Evolutionary conservation across 2,888 invertebrate species (phyloP), one percentile per base, ranked within the genome.

Genomic region (Synanthedon andrenaeformis): DNA sequence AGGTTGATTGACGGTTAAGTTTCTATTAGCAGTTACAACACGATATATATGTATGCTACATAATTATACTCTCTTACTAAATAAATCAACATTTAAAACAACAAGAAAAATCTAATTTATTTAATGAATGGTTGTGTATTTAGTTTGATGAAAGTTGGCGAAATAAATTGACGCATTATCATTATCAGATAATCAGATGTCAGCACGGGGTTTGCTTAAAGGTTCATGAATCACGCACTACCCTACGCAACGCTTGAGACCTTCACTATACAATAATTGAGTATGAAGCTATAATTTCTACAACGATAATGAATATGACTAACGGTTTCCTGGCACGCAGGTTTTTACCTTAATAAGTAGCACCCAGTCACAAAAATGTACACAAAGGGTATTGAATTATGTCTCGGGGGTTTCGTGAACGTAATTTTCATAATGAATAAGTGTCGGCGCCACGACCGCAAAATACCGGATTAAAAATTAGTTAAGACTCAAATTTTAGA

Each of bases 301-400:
- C 75, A 69, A 76, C 74, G 74, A 77, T 81, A 85, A 79, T 81
- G 78, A 80, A 81, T 77, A 74, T 82, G 81, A 84, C 70, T 79
- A 82, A 85, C 78, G 76, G 75, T 70, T 63, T 61, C 60, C 62
- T 70, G 74, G 64, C 85, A 85, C 85, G 85, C 76, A 82, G 73
- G 76, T 76, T 81, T 79, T 78, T 71, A 79, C 74, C 66, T 69
- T 78, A 81, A 79, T 80, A 78, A 78, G 73, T 70, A 70, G 66
- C 63, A 64, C 67, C 64, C 63, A 66, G 69, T 70, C 67, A 72
- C 69, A 75, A 69, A 74, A 72, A 67, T 71, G 67, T 64, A 68
- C 72, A 74, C 70, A 76, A 75, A 74, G 70, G 69, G 67, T 72
- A 76, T 73, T 72, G 73, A 75, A 71, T 74, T 76, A 76, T 72